These are phyloP conservation scores for Erpornis zantholeuca DNA, from an alignment of 2,113 vertebrate genomes.

Conservation along the genomic window DNA sequence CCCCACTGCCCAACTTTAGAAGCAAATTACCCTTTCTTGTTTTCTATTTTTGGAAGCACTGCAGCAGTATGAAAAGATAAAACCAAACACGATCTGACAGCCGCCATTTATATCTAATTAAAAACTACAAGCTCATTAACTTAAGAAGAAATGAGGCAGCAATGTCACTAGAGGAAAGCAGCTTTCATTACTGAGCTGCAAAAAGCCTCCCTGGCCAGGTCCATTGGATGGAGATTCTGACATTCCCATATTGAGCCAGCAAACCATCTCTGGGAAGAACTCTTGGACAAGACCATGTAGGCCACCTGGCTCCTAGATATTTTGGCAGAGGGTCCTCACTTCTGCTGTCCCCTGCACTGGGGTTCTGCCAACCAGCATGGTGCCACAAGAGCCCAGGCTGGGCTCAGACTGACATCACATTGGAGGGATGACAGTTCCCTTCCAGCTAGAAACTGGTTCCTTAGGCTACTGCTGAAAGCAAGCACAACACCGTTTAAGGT, in stretches of 20 bases:
- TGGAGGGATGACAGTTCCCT: neutral
- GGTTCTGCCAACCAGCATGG: neutral
- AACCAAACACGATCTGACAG: neutral
- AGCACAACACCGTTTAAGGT: neutral
- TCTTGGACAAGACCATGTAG: neutral
- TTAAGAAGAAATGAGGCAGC: neutral
- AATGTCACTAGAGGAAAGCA: neutral
- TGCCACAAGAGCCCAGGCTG: neutral
- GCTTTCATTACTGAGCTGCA: neutral
- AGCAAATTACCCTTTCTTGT: neutral
- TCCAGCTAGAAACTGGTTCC: neutral
- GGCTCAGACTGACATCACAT: accelerated
- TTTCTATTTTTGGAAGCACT: neutral
- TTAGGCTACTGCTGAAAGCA: neutral
- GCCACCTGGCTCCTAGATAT: neutral
- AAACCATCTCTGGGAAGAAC: neutral
- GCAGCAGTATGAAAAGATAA: neutral
- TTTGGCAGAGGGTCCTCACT: neutral
- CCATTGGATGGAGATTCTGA: accelerated
- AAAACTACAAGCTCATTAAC: slow-evolving; percentile 26
- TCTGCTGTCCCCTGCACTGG: accelerated
- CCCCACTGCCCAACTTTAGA: neutral
- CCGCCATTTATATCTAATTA: neutral
- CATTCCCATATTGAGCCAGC: neutral
- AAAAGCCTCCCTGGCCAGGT: neutral